Evolutionary conservation across 2,888 invertebrate species (phyloP).

Genomic region (Ceriagrion tenellum): DNA sequence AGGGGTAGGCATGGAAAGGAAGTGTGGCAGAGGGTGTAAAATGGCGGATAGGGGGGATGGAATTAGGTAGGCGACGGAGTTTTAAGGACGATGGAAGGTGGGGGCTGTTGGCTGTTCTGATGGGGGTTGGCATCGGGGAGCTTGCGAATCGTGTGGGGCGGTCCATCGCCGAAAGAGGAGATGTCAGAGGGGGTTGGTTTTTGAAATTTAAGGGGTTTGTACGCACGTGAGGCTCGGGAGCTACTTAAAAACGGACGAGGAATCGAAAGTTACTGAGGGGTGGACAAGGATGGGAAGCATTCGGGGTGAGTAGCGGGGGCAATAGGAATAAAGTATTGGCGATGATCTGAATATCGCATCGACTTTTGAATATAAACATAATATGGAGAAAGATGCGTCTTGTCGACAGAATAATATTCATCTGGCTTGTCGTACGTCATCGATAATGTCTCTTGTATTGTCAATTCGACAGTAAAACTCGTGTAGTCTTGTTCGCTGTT

Average conservation of each 20-base stretch:
- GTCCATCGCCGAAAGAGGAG: background rate
- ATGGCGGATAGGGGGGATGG: background rate
- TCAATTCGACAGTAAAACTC: too few species aligned
- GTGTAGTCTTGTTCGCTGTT: too few species aligned
- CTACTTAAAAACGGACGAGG: background rate
- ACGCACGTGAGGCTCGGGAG: background rate
- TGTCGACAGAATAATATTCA: too few species aligned
- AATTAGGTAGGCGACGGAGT: constrained; percentile 42
- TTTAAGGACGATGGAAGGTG: too few species aligned
- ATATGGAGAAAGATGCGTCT: too few species aligned
- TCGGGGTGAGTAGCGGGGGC: background rate
- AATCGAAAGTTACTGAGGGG: background rate
- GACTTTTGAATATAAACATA: too few species aligned
- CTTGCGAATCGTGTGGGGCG: background rate
- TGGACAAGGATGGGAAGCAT: background rate
- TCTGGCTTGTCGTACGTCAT: too few species aligned
- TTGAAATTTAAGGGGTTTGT: background rate
- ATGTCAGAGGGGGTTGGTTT: background rate
- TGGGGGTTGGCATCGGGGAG: background rate
- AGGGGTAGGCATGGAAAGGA: background rate
- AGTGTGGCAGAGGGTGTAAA: background rate
- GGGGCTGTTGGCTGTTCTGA: too few species aligned
- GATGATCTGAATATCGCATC: background rate
- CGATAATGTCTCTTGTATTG: too few species aligned
- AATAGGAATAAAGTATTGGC: background rate